Conservation (phyloP, 30 jellyfish, hydroid and myxozoan genomes). For the Turritopsis dohrnii region DNA sequence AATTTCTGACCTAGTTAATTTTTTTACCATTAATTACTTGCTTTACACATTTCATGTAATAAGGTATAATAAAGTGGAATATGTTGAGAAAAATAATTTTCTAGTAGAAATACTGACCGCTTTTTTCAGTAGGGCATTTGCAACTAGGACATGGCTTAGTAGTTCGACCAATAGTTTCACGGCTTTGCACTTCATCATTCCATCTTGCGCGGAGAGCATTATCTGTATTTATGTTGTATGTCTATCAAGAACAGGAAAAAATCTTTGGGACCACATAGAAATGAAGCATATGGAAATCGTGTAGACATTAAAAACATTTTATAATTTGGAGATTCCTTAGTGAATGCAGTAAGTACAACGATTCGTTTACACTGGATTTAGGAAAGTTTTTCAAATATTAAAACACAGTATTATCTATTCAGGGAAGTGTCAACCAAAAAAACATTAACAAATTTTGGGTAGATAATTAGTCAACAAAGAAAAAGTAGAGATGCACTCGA, state of each 20-base stretch:
- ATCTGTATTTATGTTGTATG: constrained; percentile 18
- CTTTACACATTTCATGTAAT: too few relatives aligned
- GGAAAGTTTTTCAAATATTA: too few relatives aligned
- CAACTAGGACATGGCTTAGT: constrained; percentile 81
- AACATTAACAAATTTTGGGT: too few relatives aligned
- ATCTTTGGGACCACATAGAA: background rate
- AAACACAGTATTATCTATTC: too few relatives aligned
- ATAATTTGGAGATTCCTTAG: background rate
- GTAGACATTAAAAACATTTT: background rate
- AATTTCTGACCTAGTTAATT: too few relatives aligned
- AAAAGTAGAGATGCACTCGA: too few relatives aligned
- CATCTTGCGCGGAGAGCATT: constrained; percentile 49
- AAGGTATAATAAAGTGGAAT: too few relatives aligned
- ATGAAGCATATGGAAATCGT: background rate
- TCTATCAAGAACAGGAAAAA: constrained; percentile 13
- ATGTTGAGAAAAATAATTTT: too few relatives aligned
- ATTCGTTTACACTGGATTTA: background rate
- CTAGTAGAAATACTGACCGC: constrained; percentile 44
- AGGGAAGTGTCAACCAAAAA: too few relatives aligned
- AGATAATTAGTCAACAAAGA: too few relatives aligned
- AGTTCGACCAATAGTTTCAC: constrained; percentile 34
- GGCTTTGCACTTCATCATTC: constrained; percentile 30
- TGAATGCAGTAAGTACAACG: background rate
- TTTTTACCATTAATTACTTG: too few relatives aligned
- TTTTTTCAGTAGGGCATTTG: constrained; percentile 59